These are phyloP conservation scores for Brachionus plicatilis DNA, from an alignment of 1,140 invertebrate genomes.

Conservation along the genomic window DNA sequence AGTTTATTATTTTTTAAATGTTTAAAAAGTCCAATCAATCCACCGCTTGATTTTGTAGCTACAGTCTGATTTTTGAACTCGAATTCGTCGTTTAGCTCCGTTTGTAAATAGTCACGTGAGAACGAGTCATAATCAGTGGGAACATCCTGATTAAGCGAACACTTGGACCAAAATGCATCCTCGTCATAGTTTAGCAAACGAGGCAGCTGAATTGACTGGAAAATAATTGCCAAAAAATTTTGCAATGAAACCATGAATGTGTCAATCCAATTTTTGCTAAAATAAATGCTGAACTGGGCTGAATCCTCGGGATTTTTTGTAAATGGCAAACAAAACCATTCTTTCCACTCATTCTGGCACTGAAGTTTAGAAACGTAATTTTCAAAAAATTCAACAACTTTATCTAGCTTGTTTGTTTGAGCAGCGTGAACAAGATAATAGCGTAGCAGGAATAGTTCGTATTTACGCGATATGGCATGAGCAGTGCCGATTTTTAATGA, in stretches of 20 bases:
- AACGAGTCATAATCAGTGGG: not conserved
- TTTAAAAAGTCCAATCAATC: not conserved
- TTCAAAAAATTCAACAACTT: constrained; percentile 78
- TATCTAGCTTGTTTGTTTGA: constrained; percentile 72
- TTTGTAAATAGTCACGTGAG: constrained; percentile 8
- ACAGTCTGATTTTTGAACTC: not conserved
- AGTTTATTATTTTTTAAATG: not conserved
- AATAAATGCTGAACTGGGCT: constrained; percentile 76
- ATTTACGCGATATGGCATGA: constrained; percentile 71
- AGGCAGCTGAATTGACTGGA: constrained; percentile 57
- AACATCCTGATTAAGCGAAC: too few relatives aligned
- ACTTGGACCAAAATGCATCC: not conserved
- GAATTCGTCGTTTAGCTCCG: constrained; percentile 23
- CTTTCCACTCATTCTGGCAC: constrained; percentile 83
- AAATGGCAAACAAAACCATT: constrained; percentile 92
- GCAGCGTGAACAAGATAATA: constrained; percentile 80
- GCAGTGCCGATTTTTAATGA: constrained; percentile 59
- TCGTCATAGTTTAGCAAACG: constrained; percentile 34
- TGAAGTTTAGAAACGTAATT: constrained; percentile 80
- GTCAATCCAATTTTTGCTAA: constrained; percentile 88
- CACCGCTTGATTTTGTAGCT: not conserved
- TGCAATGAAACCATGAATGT: constrained; percentile 84
- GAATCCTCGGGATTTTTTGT: constrained; percentile 84
- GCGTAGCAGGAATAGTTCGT: constrained; percentile 81
- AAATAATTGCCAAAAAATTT: constrained; percentile 84